These are phyloP conservation scores for Noturus placidus DNA, from an alignment of 2,113 vertebrate genomes.

Conservation along the genomic window DNA sequence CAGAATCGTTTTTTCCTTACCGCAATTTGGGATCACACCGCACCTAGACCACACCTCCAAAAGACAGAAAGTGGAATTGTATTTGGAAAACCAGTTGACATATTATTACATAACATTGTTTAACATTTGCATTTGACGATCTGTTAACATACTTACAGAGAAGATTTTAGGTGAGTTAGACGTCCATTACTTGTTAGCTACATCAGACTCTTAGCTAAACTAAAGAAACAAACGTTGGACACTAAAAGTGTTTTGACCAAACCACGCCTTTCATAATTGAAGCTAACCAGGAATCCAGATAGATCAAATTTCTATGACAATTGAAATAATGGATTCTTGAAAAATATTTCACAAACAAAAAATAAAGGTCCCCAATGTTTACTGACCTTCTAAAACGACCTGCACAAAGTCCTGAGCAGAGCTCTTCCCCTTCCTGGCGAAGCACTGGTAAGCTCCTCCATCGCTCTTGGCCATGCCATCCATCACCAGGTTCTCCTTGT, in stretches of 20 bases:
- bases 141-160: not conserved
- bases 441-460: conserved; percentile 96
- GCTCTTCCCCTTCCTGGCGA: conserved; percentile 90
- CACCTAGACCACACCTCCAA: not conserved
- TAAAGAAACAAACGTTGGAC: not conserved
- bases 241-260: not conserved
- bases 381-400: conserved; percentile 94
- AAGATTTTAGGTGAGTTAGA: not conserved
- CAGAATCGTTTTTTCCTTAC: not conserved
- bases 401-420: conserved; percentile 96
- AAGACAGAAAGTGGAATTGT: not conserved
- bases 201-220: not conserved
- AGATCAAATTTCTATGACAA: too few relatives aligned
- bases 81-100: not conserved
- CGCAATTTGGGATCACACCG: not conserved
- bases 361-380: not conserved
- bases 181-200: not conserved
- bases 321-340: too few relatives aligned
- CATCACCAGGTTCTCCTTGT: conserved; percentile 93
- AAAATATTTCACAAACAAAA: not conserved
- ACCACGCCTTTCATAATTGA: too few relatives aligned
- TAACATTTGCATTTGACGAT: not conserved
- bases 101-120: not conserved
- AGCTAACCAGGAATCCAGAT: too few relatives aligned
- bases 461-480: conserved; percentile 98